Base-by-base conservation (phyloP, 1,140 invertebrate species). In the Papilio dardanus region DNA sequence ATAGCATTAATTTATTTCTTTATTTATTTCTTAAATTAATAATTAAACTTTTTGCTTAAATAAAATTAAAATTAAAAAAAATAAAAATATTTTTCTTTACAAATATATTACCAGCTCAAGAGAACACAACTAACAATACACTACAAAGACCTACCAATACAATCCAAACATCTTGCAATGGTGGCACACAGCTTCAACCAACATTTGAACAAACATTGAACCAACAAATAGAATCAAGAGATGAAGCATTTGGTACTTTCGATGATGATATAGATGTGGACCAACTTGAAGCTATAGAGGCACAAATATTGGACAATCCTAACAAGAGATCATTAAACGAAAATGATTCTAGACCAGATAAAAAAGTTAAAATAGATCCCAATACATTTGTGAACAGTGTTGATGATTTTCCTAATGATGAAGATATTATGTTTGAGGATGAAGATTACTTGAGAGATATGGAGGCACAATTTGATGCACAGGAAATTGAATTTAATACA, bases 251-350 rank as follows among this genome's bases (percentile, higher is more conserved):
- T 28, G 54, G 24, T 10, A 81, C 74, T 66, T 85, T 87, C 14
- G 89, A 91, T 40, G 88, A 89, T 50, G 88, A 89, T 14, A 85
- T 91, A 65, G 88, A 91, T 33, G 37, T 89, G 3, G 85, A 90
- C n/a, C 81, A 89, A 80, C 24, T 91, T 30, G 85, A 78, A 12
- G 86, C 83, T 3, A 83, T 91, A 50, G 89, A 91, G 81, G 85
- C 82, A 3, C 77, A 88, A 79, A 74, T 85, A 33, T 75, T 33
- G 28, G 77, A 82, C 8, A 82, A 78, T 24, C 71, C 81, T 12
- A 76, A 21, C 14, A 91, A 90, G 80, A 80, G 89, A 68, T 77
- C 82, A 2, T 68, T 79, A 0, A 33, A 69, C 6, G 77, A 83
- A 6, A 24, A 76, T 0, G 28, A 50, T 65, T 58, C 42, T 7